These are phyloP conservation scores for Ophiodon elongatus DNA, from an alignment of 2,113 vertebrate species.

Conservation along the genomic window DNA sequence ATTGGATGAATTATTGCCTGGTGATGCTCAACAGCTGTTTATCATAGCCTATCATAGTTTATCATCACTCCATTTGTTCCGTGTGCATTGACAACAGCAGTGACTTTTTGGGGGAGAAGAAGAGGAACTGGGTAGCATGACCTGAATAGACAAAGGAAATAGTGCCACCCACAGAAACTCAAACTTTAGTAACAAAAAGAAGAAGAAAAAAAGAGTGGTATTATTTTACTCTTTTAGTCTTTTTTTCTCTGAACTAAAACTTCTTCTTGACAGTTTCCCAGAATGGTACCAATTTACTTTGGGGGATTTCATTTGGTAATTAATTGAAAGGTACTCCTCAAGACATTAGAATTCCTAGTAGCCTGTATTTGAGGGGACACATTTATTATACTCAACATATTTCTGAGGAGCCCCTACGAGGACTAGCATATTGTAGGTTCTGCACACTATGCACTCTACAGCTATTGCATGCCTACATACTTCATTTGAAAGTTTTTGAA, in stretches of 20 bases:
- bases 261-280: not conserved
- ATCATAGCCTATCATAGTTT: not conserved
- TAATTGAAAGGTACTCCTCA: too few relatives aligned
- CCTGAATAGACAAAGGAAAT: not conserved
- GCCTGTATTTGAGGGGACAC: not conserved
- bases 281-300: not conserved
- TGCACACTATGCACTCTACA: not conserved
- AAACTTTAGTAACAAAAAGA: not conserved
- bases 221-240: not conserved
- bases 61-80: not conserved
- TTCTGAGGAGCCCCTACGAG: not conserved
- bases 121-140: not conserved
- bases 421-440: slow-evolving; percentile 2
- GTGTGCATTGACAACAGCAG: not conserved
- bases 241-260: not conserved
- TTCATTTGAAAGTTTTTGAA: not conserved
- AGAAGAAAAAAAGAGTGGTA: not conserved
- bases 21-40: not conserved
- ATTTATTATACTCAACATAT: not conserved
- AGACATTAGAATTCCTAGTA: too few relatives aligned
- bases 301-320: not conserved
- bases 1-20: not conserved
- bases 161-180: not conserved
- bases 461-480: not conserved
- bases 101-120: not conserved